Evolutionary conservation across 2,113 vertebrate species (phyloP), one percentile per base, ranked within the genome.

Genomic region (Megaptera novaeangliae): DNA sequence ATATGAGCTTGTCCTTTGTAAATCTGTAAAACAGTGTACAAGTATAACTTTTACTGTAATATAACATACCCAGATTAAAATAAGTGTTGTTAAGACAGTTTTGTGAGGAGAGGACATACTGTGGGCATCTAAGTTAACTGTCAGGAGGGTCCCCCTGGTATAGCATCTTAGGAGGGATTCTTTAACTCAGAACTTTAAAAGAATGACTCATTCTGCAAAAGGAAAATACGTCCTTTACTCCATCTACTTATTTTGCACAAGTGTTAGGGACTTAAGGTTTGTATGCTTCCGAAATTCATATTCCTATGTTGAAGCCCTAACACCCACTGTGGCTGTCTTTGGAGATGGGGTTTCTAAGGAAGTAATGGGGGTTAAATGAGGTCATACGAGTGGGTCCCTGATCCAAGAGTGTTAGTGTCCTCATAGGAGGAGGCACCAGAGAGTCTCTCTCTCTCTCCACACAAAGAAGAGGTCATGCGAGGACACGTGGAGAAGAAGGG

Each of bases 1-100:
- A 4, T 2, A 61, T 1, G 9, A 74, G n/a, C 36, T 0, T 8
- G 27, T 20, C n/a, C 44, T 44, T n/a, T 0, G 12, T 61, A 17
- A 25, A 44, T 11, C 29, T 7, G 13, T 7, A n/a, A 74, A 55
- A 3, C 55, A 10, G 6, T 4, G 52, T 0, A 4, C 39, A 7
- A 8, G 8, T 64, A 4, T 13, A 44, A 44, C 36, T 29, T 14
- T 41, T 57, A 57, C 6, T 3, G n/a, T 14, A 14, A 20, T 13
- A 13, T 41, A 39, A 36, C 29, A 44, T 6, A 15, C 12, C 69
- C 18, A 6, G 18, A 17, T 23, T 2, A 59, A 34, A 23, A 25
- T 10, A 25, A 6, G 11, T 36, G 36, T 23, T 14, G 11, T 14
- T 31, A 20, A 63, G 55, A 3, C 12, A 1, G 3, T 44, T 44